Evolutionary conservation across 2,797 vertebrate genomes (phyloP).

Genomic region (Sebastes iracundus): DNA sequence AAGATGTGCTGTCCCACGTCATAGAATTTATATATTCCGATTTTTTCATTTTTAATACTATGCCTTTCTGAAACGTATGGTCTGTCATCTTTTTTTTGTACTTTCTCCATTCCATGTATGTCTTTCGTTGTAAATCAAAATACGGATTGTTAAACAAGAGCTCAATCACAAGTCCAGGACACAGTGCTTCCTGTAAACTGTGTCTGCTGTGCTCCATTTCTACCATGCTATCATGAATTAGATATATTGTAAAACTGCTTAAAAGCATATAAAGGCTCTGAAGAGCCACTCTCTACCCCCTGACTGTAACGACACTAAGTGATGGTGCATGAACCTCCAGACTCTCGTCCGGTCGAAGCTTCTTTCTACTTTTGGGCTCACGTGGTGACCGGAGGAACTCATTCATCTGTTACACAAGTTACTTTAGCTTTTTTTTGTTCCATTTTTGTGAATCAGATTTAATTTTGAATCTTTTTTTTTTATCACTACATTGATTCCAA

Average conservation of each 20-base stretch:
- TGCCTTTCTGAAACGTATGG: conserved; percentile 68
- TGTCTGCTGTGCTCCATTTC: conserved; percentile 41
- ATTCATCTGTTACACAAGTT: conserved; percentile 65
- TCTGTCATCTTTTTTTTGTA: conserved; percentile 54
- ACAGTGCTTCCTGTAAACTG: conserved; percentile 13
- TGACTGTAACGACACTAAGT: conserved; percentile 34
- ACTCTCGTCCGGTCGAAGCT: conserved; percentile 19
- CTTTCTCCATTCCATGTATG: conserved; percentile 70
- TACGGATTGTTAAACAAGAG: conserved; percentile 31
- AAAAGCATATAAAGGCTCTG: conserved; percentile 23
- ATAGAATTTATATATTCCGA: conserved; percentile 69
- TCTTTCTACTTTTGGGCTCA: conserved; percentile 35
- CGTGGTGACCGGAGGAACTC: conserved; percentile 38
- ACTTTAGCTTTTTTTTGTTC: conserved; percentile 50
- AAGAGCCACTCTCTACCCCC: conserved; percentile 9
- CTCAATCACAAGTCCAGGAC: conserved; percentile 30
- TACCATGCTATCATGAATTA: neutral
- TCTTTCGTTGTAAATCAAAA: conserved; percentile 58
- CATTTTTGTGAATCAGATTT: conserved; percentile 53
- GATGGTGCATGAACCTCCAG: conserved; percentile 30
- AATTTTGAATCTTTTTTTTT: conserved; percentile 36
- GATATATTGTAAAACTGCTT: conserved; percentile 44
- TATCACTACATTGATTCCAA: conserved; percentile 71
- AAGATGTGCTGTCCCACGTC: conserved; percentile 66
- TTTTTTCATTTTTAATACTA: conserved; percentile 56